Base-by-base conservation (phyloP, 2,113 vertebrate genomes). In the Ceyx margarethae region DNA sequence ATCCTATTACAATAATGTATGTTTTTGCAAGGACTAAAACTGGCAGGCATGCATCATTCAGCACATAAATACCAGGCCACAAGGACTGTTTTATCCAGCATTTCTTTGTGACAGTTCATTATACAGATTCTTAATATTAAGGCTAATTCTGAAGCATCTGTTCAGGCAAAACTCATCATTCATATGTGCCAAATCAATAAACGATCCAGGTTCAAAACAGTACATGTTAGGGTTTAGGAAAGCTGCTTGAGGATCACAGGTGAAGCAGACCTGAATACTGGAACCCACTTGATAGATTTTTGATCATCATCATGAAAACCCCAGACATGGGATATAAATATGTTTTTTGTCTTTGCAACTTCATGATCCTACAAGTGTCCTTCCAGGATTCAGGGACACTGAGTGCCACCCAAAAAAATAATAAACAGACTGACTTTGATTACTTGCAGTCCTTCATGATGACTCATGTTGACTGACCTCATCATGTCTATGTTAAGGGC, bases 101-200 rank as follows among this genome's bases (percentile, higher is more conserved):
- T 91, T 90, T 86, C 80, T 72, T 78, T 78, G n/a, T 84, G 93
- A 58, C 92, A 91, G 61, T 65, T 94, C 90, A 78, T 88, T 89
- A 81, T 29, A 50, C 11, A 61, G 68, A 88, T 88, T 90, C 76
- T 78, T 90, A 68, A 48, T 85, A 88, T 68, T 72, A 75, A 40
- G 28, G 21, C 18, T 91, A 93, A 88, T 93, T 57, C 73, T 78
- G 53, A 86, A 81, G 19, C 35, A 64, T 0, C 0, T 74, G 78
- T 37, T 90, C 61, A 93, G 79, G 53, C 21, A 72, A 81, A 94
- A 53, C 16, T 78, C 66, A 42, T 90, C 16, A 21, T 61, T 21
- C 21, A 13, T 29, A 11, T 28, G 5, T 78, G 45, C n/a, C 57
- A 95, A 78, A 83, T 64, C 10, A 13, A 43, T 78, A 71, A 83